Evolutionary conservation across 64 coral and sea anemone species (phyloP).

Genomic region (Pocillopora damicornis): DNA sequence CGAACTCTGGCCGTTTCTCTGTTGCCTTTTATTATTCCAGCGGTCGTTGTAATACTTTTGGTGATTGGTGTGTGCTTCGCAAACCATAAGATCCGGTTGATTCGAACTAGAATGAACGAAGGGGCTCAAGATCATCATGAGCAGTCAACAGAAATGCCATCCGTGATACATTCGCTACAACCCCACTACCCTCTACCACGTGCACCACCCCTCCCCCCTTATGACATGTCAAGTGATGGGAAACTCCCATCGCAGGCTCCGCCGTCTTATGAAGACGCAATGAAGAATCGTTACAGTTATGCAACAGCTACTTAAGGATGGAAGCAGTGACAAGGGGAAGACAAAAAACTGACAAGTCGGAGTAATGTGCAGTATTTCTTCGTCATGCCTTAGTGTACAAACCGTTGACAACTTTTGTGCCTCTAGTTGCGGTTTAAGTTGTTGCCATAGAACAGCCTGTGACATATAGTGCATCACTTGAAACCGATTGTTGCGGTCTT

Average conservation of each 20-base stretch:
- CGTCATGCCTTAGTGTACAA: too few relatives aligned
- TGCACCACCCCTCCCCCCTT: neutral
- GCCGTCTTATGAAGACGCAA: neutral
- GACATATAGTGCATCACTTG: too few relatives aligned
- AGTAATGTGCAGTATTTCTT: too few relatives aligned
- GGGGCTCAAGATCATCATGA: neutral
- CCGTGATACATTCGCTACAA: too few relatives aligned
- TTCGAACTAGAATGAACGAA: neutral
- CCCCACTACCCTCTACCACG: neutral
- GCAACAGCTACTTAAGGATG: too few relatives aligned
- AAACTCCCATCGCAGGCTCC: neutral
- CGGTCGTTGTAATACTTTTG: neutral
- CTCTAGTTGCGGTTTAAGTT: too few relatives aligned
- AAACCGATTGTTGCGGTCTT: too few relatives aligned
- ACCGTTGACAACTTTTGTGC: too few relatives aligned
- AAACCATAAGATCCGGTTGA: neutral
- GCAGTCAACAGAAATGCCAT: neutral
- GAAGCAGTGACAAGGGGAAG: too few relatives aligned
- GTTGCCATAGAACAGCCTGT: too few relatives aligned
- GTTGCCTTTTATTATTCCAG: neutral
- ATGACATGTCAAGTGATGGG: neutral
- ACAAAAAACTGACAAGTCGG: too few relatives aligned
- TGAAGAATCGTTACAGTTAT: too few relatives aligned
- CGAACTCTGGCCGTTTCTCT: neutral
- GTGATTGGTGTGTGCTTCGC: neutral